phyloP scores from a whole-genome alignment of 2,797 vertebrate species.

The Sparus aurata region DNA sequence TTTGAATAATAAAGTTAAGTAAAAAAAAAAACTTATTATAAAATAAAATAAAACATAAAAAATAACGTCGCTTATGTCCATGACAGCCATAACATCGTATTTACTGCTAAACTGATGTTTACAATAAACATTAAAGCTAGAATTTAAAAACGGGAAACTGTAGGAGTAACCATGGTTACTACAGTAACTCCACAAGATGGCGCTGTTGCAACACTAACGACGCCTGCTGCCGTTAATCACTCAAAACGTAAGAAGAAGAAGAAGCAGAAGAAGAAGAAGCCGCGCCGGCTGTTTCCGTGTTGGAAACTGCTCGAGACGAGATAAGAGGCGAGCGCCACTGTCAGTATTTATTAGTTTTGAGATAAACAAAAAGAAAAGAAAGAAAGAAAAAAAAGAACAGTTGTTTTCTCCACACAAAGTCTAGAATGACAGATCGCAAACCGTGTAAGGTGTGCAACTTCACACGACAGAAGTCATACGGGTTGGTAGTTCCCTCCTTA shows the following conservation, averaged over 20 bases:
- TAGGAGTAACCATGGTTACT: too few species aligned
- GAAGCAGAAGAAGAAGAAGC: slow-evolving; percentile 21
- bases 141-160: neutral
- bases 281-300: slow-evolving; percentile 52
- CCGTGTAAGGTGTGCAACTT: slow-evolving; percentile 84
- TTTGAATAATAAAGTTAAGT: too few species aligned
- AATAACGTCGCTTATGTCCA: too few species aligned
- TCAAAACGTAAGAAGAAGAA: neutral
- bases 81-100: too few species aligned
- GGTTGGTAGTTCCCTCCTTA: slow-evolving; percentile 78
- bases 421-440: slow-evolving; percentile 76
- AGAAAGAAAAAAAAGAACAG: too few species aligned
- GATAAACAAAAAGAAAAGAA: too few species aligned
- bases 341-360: neutral
- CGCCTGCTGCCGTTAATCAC: neutral
- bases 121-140: too few species aligned
- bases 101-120: too few species aligned
- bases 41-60: too few species aligned
- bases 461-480: slow-evolving; percentile 78
- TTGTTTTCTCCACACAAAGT: neutral
- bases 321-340: neutral
- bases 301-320: neutral
- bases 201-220: neutral
- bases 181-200: neutral
- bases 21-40: too few species aligned